Percentiles rank a stretch among this genome's conserved stretches.
Evolutionary conservation across 1,140 invertebrate species (phyloP).

Genomic region (Globodera rostochiensis): DNA sequence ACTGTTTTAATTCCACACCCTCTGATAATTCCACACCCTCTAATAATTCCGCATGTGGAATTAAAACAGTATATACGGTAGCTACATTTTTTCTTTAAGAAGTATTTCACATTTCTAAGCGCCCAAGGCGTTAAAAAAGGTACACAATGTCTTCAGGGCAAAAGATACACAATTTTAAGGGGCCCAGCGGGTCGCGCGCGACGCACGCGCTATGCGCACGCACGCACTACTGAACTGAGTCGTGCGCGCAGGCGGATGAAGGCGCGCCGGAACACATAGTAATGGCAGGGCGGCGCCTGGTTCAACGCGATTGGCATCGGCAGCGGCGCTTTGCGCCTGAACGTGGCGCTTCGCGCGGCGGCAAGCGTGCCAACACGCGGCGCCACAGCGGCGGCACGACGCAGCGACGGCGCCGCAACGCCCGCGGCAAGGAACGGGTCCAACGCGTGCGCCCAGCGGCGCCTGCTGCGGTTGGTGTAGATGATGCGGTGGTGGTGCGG

Average conservation of each 20-base stretch:
- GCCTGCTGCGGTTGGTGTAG: constrained; percentile 1
- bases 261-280: constrained; percentile 30
- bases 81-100: too few relatives aligned
- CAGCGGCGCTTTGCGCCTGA: not conserved
- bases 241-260: not conserved
- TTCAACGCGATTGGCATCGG: constrained; percentile 20
- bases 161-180: too few relatives aligned
- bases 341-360: constrained; percentile 3
- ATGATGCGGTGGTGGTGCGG: not conserved
- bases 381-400: not conserved
- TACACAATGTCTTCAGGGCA: too few relatives aligned
- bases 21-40: too few relatives aligned
- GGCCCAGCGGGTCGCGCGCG: too few relatives aligned
- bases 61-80: too few relatives aligned
- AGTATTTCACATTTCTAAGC: too few relatives aligned
- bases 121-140: too few relatives aligned
- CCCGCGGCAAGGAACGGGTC: not conserved
- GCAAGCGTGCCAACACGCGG: not conserved
- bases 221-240: not conserved
- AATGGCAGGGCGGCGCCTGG: constrained; percentile 20
- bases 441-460: constrained; percentile 4
- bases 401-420: constrained; percentile 6
- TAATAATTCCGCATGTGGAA: too few relatives aligned
- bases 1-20: too few relatives aligned
- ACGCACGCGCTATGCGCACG: not conserved